Base-by-base conservation (phyloP, 2,888 invertebrate species). In the Eudemis profundana region DNA sequence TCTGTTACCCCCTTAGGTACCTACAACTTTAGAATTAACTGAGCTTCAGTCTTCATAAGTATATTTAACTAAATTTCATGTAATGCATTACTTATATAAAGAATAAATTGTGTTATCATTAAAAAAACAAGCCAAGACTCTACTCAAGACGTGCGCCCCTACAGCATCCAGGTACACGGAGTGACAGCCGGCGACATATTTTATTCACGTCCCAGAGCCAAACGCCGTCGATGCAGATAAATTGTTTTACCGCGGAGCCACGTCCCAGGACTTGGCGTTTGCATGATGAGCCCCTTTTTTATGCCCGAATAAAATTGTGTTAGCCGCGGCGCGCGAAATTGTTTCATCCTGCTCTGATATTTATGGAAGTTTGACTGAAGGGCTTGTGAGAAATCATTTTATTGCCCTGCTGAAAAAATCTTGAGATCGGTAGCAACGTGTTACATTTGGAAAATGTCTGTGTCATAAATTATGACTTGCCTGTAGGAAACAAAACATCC, bases 201-300 rank as follows among this genome's bases (percentile, higher is more conserved):
- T 92, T 92, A 92, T 92, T 92, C 92, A 92, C 79, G 76, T 81
- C 88, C 84, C 86, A 81, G 79, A 87, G 88, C 90, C 91, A 89
- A 90, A 90, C 88, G 83, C 90, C 90, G 90, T 91, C 92, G 91
- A 92, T 89, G 91, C 87, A 90, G 92, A 92, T 92, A 92, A 92
- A 92, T 91, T 91, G 91, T 92, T 92, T 92, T 90, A 91, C 89
- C 91, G 87, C 90, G 90, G 78, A 77, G 83, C 89, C 88, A 89
- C 89, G 90, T 90, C 86, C 84, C 85, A 82, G 78, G 85, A 83
- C 85, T 89, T 86, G 91, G 87, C 90, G 91, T 92, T 90, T 90
- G 90, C 90, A 90, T 92, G 91, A 91, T 92, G 91, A 91, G 86
- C 89, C 86, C 89, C 86, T 90, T 91, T 90, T 90, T 92, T 92